Evolutionary conservation across 2,797 vertebrate genomes (phyloP).

Genomic region (Chaenodraco wilsoni): DNA sequence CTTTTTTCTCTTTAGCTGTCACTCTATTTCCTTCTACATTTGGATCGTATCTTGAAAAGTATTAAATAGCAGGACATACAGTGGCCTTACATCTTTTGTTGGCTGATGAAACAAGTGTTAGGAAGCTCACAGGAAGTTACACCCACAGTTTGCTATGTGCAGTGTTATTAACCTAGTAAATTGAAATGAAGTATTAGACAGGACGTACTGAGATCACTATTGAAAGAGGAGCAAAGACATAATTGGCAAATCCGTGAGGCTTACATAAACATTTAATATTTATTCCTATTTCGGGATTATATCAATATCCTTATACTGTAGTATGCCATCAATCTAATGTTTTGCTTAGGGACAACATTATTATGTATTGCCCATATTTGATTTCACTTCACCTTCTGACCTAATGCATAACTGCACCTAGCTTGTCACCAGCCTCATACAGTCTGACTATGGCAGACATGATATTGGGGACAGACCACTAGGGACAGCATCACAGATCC

Average conservation of each 20-base stretch:
- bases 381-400: neutral
- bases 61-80: neutral
- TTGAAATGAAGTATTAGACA: neutral
- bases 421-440: neutral
- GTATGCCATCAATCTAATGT: neutral
- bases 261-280: neutral
- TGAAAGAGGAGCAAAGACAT: neutral
- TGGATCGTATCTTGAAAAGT: neutral
- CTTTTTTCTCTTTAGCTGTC: neutral
- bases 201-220: neutral
- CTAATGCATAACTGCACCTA: neutral
- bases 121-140: neutral
- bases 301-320: neutral
- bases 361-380: neutral
- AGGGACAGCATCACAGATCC: conserved; percentile 15
- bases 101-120: neutral
- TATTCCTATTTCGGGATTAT: neutral
- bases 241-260: too few species aligned
- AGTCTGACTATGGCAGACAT: neutral
- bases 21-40: neutral
- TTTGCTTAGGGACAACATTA: neutral
- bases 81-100: neutral
- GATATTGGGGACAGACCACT: neutral
- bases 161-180: neutral
- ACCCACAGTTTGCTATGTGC: neutral